Conservation (phyloP, 2,888 invertebrate genomes). For the Pharmacophagus antenor region DNA sequence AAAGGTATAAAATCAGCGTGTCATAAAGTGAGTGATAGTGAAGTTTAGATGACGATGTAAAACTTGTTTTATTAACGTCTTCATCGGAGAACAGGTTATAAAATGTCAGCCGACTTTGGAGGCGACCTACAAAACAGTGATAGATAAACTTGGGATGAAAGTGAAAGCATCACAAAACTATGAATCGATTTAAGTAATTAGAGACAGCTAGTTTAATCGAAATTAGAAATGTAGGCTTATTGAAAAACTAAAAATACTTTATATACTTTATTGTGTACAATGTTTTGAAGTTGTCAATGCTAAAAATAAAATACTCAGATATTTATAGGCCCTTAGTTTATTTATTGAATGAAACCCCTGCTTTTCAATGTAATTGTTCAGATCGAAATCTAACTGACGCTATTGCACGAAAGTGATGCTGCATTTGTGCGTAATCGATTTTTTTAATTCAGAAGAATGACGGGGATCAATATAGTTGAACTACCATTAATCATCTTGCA, state of each 20-base stretch:
- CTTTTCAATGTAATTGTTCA: constrained; percentile 7
- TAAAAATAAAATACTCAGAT: not conserved
- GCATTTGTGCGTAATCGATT: constrained; percentile 33
- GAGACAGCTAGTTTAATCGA: constrained; percentile 3
- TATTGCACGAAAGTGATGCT: constrained; percentile 23
- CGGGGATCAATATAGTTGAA: constrained; percentile 34
- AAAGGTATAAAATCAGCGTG: constrained; percentile 18
- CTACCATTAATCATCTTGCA: constrained; percentile 50
- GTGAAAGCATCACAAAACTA: constrained; percentile 29
- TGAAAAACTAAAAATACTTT: not conserved
- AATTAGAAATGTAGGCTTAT: not conserved
- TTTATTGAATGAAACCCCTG: constrained; percentile 9
- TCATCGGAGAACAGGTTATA: constrained; percentile 22
- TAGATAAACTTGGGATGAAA: constrained; percentile 22
- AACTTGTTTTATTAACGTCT: constrained; percentile 21
- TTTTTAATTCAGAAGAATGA: constrained; percentile 32
- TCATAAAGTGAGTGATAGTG: constrained; percentile 20
- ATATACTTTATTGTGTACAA: too few species aligned
- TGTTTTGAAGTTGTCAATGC: too few species aligned
- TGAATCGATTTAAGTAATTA: constrained; percentile 21
- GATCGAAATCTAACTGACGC: not conserved
- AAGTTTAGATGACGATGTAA: constrained; percentile 18
- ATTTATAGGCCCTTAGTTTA: not conserved
- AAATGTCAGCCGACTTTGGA: constrained; percentile 14
- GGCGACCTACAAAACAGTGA: constrained; percentile 21